phyloP scores from a whole-genome alignment of 1,140 invertebrate species.

The Conus betulinus region DNA sequence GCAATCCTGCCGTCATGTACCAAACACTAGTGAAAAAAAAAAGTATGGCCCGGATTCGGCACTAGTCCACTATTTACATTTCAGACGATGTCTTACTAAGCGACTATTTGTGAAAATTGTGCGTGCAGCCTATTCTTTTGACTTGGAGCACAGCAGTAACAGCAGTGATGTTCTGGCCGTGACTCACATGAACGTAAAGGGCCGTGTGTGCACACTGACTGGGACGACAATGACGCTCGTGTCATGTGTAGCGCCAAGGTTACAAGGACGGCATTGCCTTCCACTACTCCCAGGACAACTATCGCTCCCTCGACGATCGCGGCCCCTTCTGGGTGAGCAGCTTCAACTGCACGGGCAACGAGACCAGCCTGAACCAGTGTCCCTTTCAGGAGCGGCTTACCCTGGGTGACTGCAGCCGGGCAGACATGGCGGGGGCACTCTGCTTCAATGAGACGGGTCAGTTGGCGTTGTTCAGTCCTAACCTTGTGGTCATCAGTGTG shows the following conservation, averaged over 20 bases:
- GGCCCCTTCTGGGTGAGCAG: conserved; percentile 68
- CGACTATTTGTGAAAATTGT: too few species aligned
- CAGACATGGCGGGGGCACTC: conserved; percentile 60
- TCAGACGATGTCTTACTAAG: too few species aligned
- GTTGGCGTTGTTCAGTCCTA: conserved; percentile 19
- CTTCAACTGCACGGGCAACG: conserved; percentile 63
- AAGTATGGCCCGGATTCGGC: too few species aligned
- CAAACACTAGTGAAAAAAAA: too few species aligned
- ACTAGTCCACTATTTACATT: too few species aligned
- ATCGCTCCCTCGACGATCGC: conserved; percentile 11
- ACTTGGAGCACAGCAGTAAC: conserved; percentile 35
- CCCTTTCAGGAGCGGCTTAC: conserved; percentile 49
- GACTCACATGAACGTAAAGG: conserved; percentile 52
- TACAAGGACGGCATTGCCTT: conserved; percentile 58
- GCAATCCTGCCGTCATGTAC: too few species aligned
- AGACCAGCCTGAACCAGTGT: conserved; percentile 55
- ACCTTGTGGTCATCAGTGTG: background rate
- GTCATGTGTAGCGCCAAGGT: conserved; percentile 56
- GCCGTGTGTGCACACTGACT: conserved; percentile 58
- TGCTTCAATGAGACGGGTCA: conserved; percentile 65
- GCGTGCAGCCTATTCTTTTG: conserved; percentile 42
- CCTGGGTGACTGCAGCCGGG: conserved; percentile 60
- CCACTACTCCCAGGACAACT: conserved; percentile 42
- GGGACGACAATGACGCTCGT: conserved; percentile 64
- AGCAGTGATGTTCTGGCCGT: conserved; percentile 51